Evolutionary conservation across 2,888 invertebrate genomes (phyloP), one percentile per base, ranked within the genome.

Genomic region (Molanna angustata): DNA sequence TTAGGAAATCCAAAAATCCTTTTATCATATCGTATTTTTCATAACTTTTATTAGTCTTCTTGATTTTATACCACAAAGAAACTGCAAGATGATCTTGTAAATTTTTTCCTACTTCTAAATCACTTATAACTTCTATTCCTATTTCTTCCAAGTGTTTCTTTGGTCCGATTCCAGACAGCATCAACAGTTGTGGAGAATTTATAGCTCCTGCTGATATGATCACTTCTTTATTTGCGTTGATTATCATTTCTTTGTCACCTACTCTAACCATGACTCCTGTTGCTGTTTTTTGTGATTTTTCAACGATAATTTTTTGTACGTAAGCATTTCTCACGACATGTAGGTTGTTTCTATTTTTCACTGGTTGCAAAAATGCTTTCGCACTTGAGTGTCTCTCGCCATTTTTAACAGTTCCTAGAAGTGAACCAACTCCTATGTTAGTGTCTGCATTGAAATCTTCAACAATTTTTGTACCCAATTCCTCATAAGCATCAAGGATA

Each of bases 401-500:
- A 31, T 70, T 64, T 61, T 73, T 72, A 58, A 77, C 70, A 27
- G 75, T 78, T 21, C 72, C 66, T 64, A 21, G 50, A 1, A 76
- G 66, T 43, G 67, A 69, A 21, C 73, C 67, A 48, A 77, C 80
- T 0, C 80, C 83, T 1, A 78, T 64, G 46, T 73, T 73, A 4
- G 66, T 63, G 1, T 73, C 68, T 0, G 64, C 68, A 57, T 75
- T 76, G 7, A 80, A 64, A 7, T 72, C 62, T 0, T 64, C 59
- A 0, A 73, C 57, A 1, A 60, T 56, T 0, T 68, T 67, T 40
- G 75, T 89, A 1, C 89, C 87, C 60, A 89, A 63, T 62, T 91
- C 84, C 27, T 71, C 62, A 0, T 82, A 86, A 0, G 89, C 87
- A 62, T 81, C 72, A 56, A 92, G 67, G 60, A 91, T 86, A 61